Evolutionary conservation across 2,797 vertebrate genomes (phyloP).

Genomic region (Sebastolobus alascanus): DNA sequence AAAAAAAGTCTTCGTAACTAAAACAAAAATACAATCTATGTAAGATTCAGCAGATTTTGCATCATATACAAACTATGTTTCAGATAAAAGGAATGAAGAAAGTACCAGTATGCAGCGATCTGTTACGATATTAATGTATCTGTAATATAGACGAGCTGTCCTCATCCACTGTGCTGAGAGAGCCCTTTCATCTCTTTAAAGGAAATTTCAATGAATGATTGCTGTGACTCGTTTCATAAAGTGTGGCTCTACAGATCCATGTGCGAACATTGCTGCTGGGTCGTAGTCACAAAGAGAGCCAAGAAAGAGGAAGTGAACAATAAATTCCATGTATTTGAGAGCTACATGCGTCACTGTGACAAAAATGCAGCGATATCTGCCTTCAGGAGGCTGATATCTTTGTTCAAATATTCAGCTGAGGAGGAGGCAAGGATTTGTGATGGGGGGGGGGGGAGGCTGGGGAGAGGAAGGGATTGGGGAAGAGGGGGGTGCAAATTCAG

Average conservation of each 20-base stretch:
- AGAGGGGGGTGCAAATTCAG: background rate
- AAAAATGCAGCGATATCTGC: conserved; percentile 39
- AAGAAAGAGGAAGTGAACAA: conserved; percentile 46
- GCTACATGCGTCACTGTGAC: conserved; percentile 58
- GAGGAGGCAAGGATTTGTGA: conserved; percentile 58
- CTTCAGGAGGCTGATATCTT: conserved; percentile 61
- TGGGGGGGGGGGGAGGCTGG: conserved; percentile 10
- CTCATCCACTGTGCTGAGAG: background rate
- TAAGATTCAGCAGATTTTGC: background rate
- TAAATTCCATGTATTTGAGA: conserved; percentile 45
- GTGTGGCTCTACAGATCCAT: conserved; percentile 50
- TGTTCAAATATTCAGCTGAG: conserved; percentile 72
- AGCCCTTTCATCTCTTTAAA: conserved; percentile 12
- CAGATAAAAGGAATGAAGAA: background rate
- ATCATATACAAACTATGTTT: background rate
- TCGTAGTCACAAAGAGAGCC: conserved; percentile 22
- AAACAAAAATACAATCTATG: background rate
- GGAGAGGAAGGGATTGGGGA: background rate
- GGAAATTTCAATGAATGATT: conserved; percentile 56
- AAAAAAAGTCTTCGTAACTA: background rate
- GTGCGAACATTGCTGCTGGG: conserved; percentile 30
- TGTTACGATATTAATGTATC: background rate
- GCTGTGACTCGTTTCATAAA: conserved; percentile 64
- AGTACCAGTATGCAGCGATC: background rate
- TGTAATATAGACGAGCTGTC: conserved; percentile 2